Percentiles rank a stretch among this genome's conserved stretches.
Conservation (phyloP, 2,797 vertebrate species). For the Sciaenops ocellatus region DNA sequence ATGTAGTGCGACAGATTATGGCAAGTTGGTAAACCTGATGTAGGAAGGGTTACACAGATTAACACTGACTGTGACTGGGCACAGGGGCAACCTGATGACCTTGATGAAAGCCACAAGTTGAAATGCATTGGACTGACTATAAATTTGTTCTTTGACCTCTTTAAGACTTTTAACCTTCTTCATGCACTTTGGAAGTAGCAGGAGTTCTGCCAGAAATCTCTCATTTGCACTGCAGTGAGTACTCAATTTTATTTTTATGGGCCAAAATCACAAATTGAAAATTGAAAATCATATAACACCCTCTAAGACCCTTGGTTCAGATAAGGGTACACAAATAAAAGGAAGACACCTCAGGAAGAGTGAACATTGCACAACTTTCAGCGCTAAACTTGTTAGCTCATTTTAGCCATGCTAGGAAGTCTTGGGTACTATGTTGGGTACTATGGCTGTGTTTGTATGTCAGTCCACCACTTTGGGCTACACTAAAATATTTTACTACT, state of each 20-base stretch:
- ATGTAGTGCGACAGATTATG: conserved; percentile 74
- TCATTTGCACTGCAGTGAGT: background rate
- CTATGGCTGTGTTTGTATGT: background rate
- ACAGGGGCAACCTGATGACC: background rate
- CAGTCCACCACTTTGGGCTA: background rate
- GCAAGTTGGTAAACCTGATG: conserved; percentile 70
- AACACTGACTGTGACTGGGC: conserved; percentile 43
- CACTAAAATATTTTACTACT: background rate
- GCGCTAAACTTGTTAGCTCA: background rate
- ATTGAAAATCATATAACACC: background rate
- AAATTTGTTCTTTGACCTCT: background rate
- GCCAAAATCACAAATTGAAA: conserved; percentile 10
- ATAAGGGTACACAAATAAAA: background rate
- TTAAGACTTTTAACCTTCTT: background rate
- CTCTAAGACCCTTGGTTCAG: background rate
- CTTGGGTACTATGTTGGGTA: background rate
- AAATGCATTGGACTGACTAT: background rate
- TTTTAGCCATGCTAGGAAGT: background rate
- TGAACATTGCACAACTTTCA: too few species aligned
- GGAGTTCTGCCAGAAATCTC: background rate
- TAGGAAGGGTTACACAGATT: conserved; percentile 68
- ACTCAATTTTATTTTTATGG: background rate
- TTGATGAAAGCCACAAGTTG: background rate
- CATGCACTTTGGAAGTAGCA: background rate
- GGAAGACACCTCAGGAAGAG: background rate